A percentile compares a stretch with the other conserved stretches of the same genome.
Conservation (phyloP, 2,888 invertebrate species). For the Idaea straminata region DNA sequence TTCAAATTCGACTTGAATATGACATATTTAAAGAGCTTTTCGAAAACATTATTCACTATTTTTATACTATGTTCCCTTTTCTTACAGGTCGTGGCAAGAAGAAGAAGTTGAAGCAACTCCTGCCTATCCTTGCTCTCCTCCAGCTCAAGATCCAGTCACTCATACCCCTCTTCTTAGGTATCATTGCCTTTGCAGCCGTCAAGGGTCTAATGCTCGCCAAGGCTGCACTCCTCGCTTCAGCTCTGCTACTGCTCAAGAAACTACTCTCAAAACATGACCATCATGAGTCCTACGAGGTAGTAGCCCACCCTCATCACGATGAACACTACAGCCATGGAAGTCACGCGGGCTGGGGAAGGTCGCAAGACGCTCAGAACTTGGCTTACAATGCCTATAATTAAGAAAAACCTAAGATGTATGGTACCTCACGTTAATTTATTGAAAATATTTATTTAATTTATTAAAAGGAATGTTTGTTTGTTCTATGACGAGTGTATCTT, state of each 20-base stretch:
- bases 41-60: neutral
- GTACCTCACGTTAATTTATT: constrained; percentile 74
- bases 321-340: constrained; percentile 78
- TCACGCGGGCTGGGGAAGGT: constrained; percentile 83
- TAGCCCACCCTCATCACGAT: constrained; percentile 84
- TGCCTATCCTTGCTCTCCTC: constrained; percentile 87
- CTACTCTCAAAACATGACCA: constrained; percentile 84
- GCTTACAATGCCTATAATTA: constrained; percentile 85
- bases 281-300: constrained; percentile 88
- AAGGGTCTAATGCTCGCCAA: constrained; percentile 92
- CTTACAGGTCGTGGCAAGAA: constrained; percentile 88
- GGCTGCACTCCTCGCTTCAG: constrained; percentile 88
- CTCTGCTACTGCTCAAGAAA: constrained; percentile 84
- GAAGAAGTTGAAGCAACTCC: constrained; percentile 87
- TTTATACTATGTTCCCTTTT: constrained; percentile 17
- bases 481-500: constrained; percentile 64
- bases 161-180: constrained; percentile 86
- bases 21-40: neutral
- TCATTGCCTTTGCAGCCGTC: constrained; percentile 88
- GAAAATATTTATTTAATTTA: constrained; percentile 73
- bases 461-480: constrained; percentile 43
- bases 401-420: constrained; percentile 57
- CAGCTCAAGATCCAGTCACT: constrained; percentile 89
- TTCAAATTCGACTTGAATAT: neutral
- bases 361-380: constrained; percentile 84